Percentiles rank a stretch among this genome's conserved stretches.
These are phyloP conservation scores for Heliconius hewitsoni DNA, from an alignment of 1,140 invertebrate species.

Conservation along the genomic window DNA sequence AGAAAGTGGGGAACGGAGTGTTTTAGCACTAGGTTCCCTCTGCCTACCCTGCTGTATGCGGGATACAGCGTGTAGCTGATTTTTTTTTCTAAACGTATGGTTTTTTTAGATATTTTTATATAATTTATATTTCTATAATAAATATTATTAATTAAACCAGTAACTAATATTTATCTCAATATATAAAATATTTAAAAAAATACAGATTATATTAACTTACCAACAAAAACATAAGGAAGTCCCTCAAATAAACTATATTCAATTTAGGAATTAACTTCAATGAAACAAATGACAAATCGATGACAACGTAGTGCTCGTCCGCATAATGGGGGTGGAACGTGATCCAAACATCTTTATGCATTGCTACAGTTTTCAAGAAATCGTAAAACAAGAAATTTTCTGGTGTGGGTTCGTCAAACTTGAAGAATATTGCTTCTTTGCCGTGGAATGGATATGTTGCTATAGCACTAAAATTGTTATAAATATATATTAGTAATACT, in stretches of 20 bases:
- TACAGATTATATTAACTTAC: constrained; percentile 44
- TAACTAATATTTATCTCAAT: too few relatives aligned
- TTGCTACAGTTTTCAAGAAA: constrained; percentile 50
- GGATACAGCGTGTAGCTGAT: too few relatives aligned
- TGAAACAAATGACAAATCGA: constrained; percentile 56
- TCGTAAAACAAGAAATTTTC: constrained; percentile 64
- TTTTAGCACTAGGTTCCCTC: too few relatives aligned
- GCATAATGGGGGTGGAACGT: constrained; percentile 42
- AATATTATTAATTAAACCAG: too few relatives aligned
- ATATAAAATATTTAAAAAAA: too few relatives aligned
- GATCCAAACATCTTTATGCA: constrained; percentile 62
- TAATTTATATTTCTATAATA: too few relatives aligned
- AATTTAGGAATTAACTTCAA: constrained; percentile 58
- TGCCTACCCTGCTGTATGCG: too few relatives aligned
- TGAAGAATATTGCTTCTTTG: constrained; percentile 57
- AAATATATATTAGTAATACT: too few relatives aligned
- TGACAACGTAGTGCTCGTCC: constrained; percentile 56
- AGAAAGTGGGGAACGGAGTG: too few relatives aligned
- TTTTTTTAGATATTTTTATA: too few relatives aligned
- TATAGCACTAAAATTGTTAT: constrained; percentile 46
- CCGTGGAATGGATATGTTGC: constrained; percentile 44
- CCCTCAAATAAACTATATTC: constrained; percentile 64
- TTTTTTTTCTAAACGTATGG: too few relatives aligned
- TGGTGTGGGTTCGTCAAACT: constrained; percentile 49
- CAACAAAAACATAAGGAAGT: constrained; percentile 60